These are phyloP conservation scores for Stenolophus ochropezus DNA, from an alignment of 2,888 invertebrate species.

Conservation along the genomic window DNA sequence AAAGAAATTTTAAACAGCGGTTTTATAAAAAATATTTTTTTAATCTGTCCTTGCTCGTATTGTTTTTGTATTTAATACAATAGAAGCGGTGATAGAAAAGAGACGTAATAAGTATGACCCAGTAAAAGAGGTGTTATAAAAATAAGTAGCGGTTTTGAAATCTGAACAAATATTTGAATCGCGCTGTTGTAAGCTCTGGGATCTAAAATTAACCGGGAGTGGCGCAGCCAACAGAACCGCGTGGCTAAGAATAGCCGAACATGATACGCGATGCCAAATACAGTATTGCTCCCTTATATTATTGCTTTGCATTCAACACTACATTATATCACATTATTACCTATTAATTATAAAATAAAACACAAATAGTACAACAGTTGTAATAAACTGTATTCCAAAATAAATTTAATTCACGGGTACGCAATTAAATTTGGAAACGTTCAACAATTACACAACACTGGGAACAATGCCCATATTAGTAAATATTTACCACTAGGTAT, in stretches of 20 bases:
- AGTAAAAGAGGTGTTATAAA: constrained; percentile 49
- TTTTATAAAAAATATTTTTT: too few relatives aligned
- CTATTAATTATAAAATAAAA: too few relatives aligned
- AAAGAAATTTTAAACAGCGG: too few relatives aligned
- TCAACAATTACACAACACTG: constrained; percentile 42
- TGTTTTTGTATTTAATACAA: too few relatives aligned
- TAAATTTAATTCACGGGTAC: too few relatives aligned
- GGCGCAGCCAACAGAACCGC: constrained; percentile 58
- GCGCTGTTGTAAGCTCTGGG: constrained; percentile 51
- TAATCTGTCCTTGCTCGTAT: too few relatives aligned
- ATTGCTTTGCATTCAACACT: constrained; percentile 10
- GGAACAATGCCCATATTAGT: constrained; percentile 47
- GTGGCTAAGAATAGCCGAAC: constrained; percentile 54
- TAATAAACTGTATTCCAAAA: too few relatives aligned
- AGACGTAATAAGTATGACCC: constrained; percentile 11
- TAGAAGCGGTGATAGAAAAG: neutral
- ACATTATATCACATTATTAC: neutral
- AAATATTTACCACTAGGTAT: constrained; percentile 26
- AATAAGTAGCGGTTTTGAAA: constrained; percentile 45
- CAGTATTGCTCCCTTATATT: constrained; percentile 45
- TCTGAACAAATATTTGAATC: constrained; percentile 36
- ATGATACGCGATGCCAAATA: constrained; percentile 55
- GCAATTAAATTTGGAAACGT: neutral
- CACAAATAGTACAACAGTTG: too few relatives aligned
- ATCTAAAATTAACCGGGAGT: constrained; percentile 56